Evolutionary conservation across 1,140 invertebrate genomes (phyloP).

Genomic region (Wasmannia auropunctata): DNA sequence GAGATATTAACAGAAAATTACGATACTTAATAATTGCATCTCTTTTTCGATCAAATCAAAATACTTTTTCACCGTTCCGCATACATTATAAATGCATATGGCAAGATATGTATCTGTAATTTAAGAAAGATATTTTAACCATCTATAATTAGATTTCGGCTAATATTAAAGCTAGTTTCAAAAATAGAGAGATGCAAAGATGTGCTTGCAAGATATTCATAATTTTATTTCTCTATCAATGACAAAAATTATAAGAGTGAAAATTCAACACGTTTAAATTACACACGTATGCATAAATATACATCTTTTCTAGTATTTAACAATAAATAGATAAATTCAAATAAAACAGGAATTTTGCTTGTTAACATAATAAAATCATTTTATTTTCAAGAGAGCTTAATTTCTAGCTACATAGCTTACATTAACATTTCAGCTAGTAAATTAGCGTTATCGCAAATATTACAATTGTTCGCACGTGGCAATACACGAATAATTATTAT

Average conservation of each 20-base stretch:
- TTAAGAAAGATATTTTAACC: no score
- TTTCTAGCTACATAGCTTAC: not conserved
- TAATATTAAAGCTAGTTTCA: not conserved
- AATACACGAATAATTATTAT: not conserved
- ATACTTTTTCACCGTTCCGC: not conserved
- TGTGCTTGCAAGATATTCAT: not conserved
- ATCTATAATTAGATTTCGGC: not conserved
- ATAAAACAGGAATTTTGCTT: not conserved
- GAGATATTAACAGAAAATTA: not conserved
- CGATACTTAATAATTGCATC: not conserved
- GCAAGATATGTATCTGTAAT: not conserved
- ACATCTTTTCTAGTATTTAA: not conserved
- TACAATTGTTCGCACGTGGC: not conserved
- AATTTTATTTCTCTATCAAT: not conserved
- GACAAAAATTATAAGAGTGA: not conserved
- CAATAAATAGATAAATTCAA: not conserved
- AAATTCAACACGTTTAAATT: not conserved
- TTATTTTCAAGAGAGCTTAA: not conserved
- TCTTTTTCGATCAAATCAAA: not conserved
- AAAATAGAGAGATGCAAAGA: not conserved
- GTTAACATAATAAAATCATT: not conserved
- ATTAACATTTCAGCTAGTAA: not conserved
- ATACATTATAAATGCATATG: not conserved
- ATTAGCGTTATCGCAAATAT: constrained; percentile 14
- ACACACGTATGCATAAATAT: not conserved